phyloP scores from a whole-genome alignment of 2,888 invertebrate species.

The Elysia crispata region DNA sequence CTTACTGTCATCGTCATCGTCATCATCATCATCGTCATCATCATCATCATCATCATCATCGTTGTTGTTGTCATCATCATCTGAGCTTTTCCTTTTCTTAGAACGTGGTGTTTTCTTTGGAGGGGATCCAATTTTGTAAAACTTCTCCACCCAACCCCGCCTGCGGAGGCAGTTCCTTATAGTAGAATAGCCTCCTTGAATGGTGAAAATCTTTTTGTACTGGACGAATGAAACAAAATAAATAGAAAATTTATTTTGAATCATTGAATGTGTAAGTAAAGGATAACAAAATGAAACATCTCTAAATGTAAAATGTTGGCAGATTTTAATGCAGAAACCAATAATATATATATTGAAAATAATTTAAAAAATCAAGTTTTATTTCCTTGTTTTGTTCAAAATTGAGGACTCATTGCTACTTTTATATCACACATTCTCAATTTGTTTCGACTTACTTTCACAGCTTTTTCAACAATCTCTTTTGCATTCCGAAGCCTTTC shows the following conservation, averaged over 20 bases:
- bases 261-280: too few species aligned
- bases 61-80: slow-evolving; percentile 70
- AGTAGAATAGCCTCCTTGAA: slow-evolving; percentile 77
- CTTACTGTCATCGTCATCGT: slow-evolving; percentile 53
- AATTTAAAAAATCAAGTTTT: too few species aligned
- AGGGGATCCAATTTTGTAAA: slow-evolving; percentile 69
- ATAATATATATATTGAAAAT: too few species aligned
- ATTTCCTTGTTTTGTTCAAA: too few species aligned
- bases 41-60: slow-evolving; percentile 74
- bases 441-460: slow-evolving; percentile 67
- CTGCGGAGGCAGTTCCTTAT: slow-evolving; percentile 73
- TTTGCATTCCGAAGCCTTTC: slow-evolving; percentile 73
- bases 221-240: slow-evolving; percentile 53
- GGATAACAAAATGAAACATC: neutral
- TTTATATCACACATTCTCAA: too few species aligned
- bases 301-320: neutral
- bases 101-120: slow-evolving; percentile 60
- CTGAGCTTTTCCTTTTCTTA: slow-evolving; percentile 60
- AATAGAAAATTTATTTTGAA: too few species aligned
- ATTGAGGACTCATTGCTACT: too few species aligned
- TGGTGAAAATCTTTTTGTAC: slow-evolving; percentile 76
- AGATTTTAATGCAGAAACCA: too few species aligned
- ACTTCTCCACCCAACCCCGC: slow-evolving; percentile 78
- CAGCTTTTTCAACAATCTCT: slow-evolving; percentile 73
- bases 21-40: slow-evolving; percentile 67